A percentile compares a stretch with the other conserved stretches of the same genome.
Evolutionary conservation across 2,797 vertebrate species (phyloP).

Genomic region (Galago senegalensis): DNA sequence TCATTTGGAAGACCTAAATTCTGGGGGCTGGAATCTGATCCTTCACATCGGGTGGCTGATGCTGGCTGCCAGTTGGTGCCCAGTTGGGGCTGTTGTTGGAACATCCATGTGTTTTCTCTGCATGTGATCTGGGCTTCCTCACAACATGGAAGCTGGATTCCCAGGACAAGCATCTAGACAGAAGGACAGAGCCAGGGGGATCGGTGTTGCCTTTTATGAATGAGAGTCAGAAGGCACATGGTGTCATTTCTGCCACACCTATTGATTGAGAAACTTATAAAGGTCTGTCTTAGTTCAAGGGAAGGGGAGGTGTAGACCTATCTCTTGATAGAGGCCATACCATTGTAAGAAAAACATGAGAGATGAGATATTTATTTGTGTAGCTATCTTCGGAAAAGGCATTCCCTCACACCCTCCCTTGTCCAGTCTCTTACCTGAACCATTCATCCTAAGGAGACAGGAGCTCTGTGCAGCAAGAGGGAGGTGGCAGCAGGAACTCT

Average conservation of each 20-base stretch:
- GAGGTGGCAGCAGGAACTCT: not conserved
- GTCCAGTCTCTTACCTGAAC: not conserved
- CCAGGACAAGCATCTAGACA: not conserved
- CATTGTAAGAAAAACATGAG: not conserved
- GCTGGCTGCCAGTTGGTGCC: not conserved
- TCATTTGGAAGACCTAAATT: not conserved
- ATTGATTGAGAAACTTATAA: not conserved
- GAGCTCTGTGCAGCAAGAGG: not conserved
- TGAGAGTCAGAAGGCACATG: not conserved
- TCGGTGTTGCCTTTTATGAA: not conserved
- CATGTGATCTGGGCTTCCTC: not conserved
- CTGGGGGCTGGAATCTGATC: not conserved
- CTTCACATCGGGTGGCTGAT: not conserved
- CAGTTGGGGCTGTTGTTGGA: not conserved
- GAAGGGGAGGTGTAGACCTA: not conserved
- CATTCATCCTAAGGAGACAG: not conserved
- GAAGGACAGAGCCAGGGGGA: not conserved
- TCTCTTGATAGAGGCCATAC: not conserved
- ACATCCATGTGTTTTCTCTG: not conserved
- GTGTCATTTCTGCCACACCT: not conserved
- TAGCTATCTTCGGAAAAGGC: not conserved
- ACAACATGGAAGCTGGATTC: not conserved
- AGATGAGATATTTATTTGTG: not conserved
- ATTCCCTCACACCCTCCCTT: not conserved
- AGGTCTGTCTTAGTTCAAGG: not conserved